Conservation (phyloP, 2,113 vertebrate species). For the Phrynosoma blainvillii region DNA sequence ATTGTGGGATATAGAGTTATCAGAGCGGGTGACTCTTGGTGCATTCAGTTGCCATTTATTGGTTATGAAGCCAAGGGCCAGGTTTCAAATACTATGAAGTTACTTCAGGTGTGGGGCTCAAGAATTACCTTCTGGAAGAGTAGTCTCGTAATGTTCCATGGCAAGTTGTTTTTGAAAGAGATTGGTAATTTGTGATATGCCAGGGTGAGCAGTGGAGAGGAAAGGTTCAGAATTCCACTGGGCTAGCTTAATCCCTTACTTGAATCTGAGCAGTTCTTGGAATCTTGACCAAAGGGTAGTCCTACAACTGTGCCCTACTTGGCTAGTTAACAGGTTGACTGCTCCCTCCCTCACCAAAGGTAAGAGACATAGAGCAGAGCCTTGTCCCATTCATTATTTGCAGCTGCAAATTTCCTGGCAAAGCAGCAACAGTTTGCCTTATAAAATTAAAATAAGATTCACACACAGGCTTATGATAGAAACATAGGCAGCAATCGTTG, state of each 20-base stretch:
- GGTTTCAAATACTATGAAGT: neutral
- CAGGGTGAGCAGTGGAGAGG: neutral
- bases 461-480: neutral
- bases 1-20: neutral
- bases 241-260: neutral
- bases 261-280: neutral
- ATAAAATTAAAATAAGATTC: neutral
- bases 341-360: neutral
- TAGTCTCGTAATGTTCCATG: neutral
- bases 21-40: neutral
- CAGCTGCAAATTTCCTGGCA: neutral
- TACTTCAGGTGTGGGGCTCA: neutral
- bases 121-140: neutral
- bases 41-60: neutral
- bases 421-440: neutral
- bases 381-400: neutral
- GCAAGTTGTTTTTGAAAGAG: neutral
- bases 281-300: neutral
- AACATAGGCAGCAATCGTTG: neutral
- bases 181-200: neutral
- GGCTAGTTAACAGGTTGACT: neutral
- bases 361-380: neutral
- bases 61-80: neutral
- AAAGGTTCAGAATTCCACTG: neutral
- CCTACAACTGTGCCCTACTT: neutral